A percentile compares a stretch with the other conserved stretches of the same genome.
Evolutionary conservation across 2,888 invertebrate species (phyloP).

Genomic region (Urechis unicinctus): DNA sequence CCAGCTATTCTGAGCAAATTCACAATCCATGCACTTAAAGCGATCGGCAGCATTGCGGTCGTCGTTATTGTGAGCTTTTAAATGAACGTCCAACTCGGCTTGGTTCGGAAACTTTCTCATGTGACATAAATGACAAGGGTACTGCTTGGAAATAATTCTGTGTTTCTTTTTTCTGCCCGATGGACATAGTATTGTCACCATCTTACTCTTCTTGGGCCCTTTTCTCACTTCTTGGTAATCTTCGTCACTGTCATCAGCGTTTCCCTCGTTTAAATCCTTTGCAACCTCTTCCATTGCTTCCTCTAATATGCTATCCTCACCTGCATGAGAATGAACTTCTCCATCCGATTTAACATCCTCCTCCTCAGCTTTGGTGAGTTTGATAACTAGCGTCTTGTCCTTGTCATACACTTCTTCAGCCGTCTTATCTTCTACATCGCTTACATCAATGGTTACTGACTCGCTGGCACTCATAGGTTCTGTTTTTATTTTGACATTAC

Average conservation of each 20-base stretch:
- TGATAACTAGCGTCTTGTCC: background rate
- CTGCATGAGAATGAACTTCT: too few relatives aligned
- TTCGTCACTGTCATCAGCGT: background rate
- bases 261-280: background rate
- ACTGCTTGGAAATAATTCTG: background rate
- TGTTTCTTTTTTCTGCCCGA: background rate
- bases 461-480: too few relatives aligned
- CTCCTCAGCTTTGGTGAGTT: background rate
- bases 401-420: background rate
- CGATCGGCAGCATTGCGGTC: background rate
- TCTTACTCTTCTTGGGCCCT: background rate
- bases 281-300: background rate
- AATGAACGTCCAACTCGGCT: conserved; percentile 14
- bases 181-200: background rate
- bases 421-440: too few relatives aligned
- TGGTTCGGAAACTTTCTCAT: conserved; percentile 11
- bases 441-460: too few relatives aligned
- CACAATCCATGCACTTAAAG: conserved; percentile 12
- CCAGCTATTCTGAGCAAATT: conserved; percentile 3
- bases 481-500: background rate
- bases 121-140: conserved; percentile 9
- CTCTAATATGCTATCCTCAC: background rate
- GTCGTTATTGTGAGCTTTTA: conserved; percentile 5
- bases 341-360: too few relatives aligned
- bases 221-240: background rate